Evolutionary conservation across 2,113 vertebrate species (phyloP).

Genomic region (Myrmophylax atrothorax): DNA sequence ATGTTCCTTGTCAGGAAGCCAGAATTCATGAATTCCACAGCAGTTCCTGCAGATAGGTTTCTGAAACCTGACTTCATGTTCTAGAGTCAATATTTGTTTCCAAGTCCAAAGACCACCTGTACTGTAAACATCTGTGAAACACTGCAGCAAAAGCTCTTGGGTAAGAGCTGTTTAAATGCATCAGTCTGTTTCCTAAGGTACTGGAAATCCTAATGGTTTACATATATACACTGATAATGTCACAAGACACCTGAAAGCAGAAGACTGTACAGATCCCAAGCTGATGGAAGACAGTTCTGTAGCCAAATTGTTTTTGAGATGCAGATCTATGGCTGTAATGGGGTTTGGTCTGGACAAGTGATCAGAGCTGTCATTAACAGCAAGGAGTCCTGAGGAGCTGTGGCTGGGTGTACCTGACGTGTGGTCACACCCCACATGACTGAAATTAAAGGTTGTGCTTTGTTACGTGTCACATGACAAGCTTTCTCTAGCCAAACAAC

Average conservation of each 20-base stretch:
- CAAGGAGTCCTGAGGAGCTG: neutral
- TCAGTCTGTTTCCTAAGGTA: neutral
- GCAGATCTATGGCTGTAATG: neutral
- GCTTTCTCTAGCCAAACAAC: neutral
- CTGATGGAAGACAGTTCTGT: neutral
- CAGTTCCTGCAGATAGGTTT: slow-evolving; percentile 32
- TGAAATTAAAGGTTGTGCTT: neutral
- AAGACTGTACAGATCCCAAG: neutral
- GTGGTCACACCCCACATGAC: neutral
- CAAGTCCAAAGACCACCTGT: slow-evolving; percentile 59
- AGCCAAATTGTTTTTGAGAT: neutral
- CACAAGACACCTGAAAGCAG: neutral
- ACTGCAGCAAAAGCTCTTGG: slow-evolving; percentile 23
- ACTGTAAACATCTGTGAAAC: slow-evolving; percentile 46
- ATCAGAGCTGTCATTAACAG: neutral
- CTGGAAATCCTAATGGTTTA: slow-evolving; percentile 42
- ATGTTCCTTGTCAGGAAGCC: slow-evolving; percentile 48
- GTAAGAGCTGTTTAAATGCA: slow-evolving; percentile 27
- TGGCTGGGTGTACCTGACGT: neutral
- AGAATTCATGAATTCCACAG: slow-evolving; percentile 18
- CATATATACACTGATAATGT: neutral
- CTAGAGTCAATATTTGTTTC: slow-evolving; percentile 66
- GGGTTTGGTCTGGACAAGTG: neutral
- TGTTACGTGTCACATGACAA: neutral
- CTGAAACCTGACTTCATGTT: slow-evolving; percentile 18